Percentiles rank a stretch among this genome's conserved stretches.
Evolutionary conservation across 2,797 vertebrate genomes (phyloP).

Genomic region (Peromyscus aztecus): DNA sequence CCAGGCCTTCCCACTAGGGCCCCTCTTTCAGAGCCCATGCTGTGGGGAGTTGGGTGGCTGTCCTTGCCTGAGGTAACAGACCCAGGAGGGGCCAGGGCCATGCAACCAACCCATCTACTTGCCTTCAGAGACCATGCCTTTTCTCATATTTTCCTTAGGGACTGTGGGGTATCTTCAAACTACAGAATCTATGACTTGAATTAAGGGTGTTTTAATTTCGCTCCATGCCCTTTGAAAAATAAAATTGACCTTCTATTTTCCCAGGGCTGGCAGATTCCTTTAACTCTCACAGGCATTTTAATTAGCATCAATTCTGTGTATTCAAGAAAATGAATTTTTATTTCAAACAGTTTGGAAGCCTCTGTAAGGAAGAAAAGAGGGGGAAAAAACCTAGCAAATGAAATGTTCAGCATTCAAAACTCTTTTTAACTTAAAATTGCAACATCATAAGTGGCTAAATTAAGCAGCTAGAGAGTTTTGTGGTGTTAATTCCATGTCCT

Average conservation of each 20-base stretch:
- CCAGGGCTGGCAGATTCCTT: slow-evolving; percentile 61
- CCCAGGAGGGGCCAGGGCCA: neutral
- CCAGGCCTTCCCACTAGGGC: neutral
- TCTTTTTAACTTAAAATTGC: slow-evolving; percentile 73
- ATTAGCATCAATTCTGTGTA: slow-evolving; percentile 75
- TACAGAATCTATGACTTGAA: slow-evolving; percentile 64
- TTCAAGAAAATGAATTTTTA: slow-evolving; percentile 79
- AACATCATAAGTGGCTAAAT: slow-evolving; percentile 68
- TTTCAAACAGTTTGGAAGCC: slow-evolving; percentile 67
- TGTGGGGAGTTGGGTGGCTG: neutral
- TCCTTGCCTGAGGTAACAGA: slow-evolving; percentile 32
- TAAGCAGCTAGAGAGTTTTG: slow-evolving; percentile 16
- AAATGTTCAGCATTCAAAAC: slow-evolving; percentile 61
- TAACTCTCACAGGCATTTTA: slow-evolving; percentile 76
- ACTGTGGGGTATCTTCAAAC: slow-evolving; percentile 60
- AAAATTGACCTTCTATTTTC: slow-evolving; percentile 81
- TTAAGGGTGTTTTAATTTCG: slow-evolving; percentile 76
- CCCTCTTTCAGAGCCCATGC: neutral
- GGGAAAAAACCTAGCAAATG: slow-evolving; percentile 43
- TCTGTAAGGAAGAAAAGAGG: slow-evolving; percentile 67
- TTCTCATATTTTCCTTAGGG: slow-evolving; percentile 30
- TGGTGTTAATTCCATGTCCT: slow-evolving; percentile 6
- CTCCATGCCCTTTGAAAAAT: slow-evolving; percentile 76
- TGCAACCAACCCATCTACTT: neutral
- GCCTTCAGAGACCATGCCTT: neutral